Base-by-base conservation (phyloP, 1,140 invertebrate species). In the Papilio dardanus region DNA sequence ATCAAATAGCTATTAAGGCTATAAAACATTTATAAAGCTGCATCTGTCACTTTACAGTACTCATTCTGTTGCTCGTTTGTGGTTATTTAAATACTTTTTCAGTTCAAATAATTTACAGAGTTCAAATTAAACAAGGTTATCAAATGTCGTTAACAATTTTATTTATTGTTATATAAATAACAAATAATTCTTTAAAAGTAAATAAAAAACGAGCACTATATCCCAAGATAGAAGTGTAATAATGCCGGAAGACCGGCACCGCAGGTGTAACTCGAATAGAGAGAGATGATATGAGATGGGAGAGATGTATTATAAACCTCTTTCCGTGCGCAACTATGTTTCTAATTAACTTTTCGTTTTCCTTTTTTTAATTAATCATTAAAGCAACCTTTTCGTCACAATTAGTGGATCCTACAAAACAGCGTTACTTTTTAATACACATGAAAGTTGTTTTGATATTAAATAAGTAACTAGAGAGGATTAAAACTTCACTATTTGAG, bases 311-410 rank as follows among this genome's bases (percentile, higher is more conserved):
- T 62, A 62, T 62, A 28, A 62, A 62, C 24, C 54, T 30, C 54
- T 21, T 24, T 16, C 54, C 54, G 54, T 24, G 12, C 54, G 3
- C 24, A 5, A 28, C 24, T 8, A 14, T 62, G 54, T 62, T 30
- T 62, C 54, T 62, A 62, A 62, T 62, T 62, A 62, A 62, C 54
- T 28, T 62, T 62, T 62, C 10, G n/a, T n/a, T 37, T 62, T 14
- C 54, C 54, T 5, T 62, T 62, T 58, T 62, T 62, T 62, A 62
- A 62, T 62, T 28, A 62, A 62, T 62, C 28, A 62, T 62, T 62
- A 62, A 28, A 28, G 10, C 24, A 28, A 8, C 19, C 21, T 54
- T n/a, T 54, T 54, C 50, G 21, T 62, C 24, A 62, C 10, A 28
- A 30, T 62, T 62, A 62, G 10, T 62, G 24, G 3, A 28, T 62